A percentile compares a stretch with the other conserved stretches of the same genome.
Evolutionary conservation across 1,140 invertebrate genomes (phyloP).

Genomic region (Bombyx mori): ASM3026992v2 NC_085126.1:2443501-2444000

Average conservation of each 20-base stretch:
- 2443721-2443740: no score
- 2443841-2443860: slow-evolving; percentile 84
- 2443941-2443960: no score
- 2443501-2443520: no score
- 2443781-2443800: slow-evolving; percentile 87
- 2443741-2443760: background rate
- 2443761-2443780: slow-evolving; percentile 75
- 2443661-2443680: slow-evolving; percentile 91
- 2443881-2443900: slow-evolving; percentile 2
- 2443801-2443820: slow-evolving; percentile 86
- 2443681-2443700: slow-evolving; percentile 70
- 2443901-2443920: no score
- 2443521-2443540: background rate
- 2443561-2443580: slow-evolving; percentile 92
- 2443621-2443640: slow-evolving; percentile 89
- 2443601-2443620: slow-evolving; percentile 87
- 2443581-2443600: slow-evolving; percentile 89
- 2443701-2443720: background rate
- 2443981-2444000: no score
- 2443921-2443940: no score
- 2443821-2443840: slow-evolving; percentile 87
- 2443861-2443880: slow-evolving; percentile 89
- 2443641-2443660: slow-evolving; percentile 77
- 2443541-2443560: slow-evolving; percentile 87
- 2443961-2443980: no score